Percentiles rank a stretch among this genome's conserved stretches.
These are phyloP conservation scores for Phengaris alcon DNA, from an alignment of 2,888 invertebrate genomes.

Conservation along the genomic window DNA sequence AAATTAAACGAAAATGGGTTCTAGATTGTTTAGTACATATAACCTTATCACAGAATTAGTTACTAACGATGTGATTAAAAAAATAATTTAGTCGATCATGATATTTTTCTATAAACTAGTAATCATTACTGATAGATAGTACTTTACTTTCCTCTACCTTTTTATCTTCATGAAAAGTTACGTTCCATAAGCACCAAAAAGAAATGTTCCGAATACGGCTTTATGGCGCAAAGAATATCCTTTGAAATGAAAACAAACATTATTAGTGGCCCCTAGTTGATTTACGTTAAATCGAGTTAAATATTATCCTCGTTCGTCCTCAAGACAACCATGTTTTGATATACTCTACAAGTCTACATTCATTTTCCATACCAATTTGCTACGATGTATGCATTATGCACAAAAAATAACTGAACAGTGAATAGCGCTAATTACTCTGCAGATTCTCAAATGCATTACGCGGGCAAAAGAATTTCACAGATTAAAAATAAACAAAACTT, in stretches of 20 bases:
- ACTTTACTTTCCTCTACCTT: neutral
- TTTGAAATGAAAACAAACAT: conserved; percentile 27
- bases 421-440: conserved; percentile 27
- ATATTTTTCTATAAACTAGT: no score
- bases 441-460: conserved; percentile 43
- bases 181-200: neutral
- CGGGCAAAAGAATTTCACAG: conserved; percentile 28
- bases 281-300: neutral
- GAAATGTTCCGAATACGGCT: neutral
- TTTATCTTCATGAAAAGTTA: conserved; percentile 7
- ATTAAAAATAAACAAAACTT: conserved; percentile 43
- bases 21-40: no score
- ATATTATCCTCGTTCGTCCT: neutral
- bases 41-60: no score
- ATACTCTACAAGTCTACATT: neutral
- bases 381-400: neutral
- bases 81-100: no score
- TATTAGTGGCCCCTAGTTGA: neutral
- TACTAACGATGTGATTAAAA: no score
- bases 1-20: no score
- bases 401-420: neutral
- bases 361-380: neutral
- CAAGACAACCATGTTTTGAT: neutral
- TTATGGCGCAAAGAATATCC: neutral
- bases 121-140: no score